These are phyloP conservation scores for Barypeithes pellucidus DNA, from an alignment of 2,888 invertebrate genomes.

Conservation along the genomic window DNA sequence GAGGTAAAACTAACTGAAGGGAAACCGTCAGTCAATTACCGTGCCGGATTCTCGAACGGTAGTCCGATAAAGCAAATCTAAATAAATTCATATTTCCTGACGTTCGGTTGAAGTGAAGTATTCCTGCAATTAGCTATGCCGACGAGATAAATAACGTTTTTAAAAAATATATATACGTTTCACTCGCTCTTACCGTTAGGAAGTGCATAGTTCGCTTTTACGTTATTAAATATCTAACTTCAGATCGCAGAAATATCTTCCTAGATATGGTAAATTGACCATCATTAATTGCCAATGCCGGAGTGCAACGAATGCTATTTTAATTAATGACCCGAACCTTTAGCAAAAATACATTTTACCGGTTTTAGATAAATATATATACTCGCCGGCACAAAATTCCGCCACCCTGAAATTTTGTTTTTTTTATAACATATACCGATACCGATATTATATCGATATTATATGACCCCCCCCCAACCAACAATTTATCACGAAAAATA, in stretches of 20 bases:
- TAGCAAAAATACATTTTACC: conserved; percentile 1
- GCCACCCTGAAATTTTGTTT: too few species aligned
- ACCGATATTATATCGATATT: too few species aligned
- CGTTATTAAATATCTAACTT: conserved; percentile 44
- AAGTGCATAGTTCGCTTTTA: conserved; percentile 17
- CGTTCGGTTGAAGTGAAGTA: conserved; percentile 31
- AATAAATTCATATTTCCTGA: conserved; percentile 38
- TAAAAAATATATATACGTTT: background rate
- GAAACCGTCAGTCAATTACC: conserved; percentile 7
- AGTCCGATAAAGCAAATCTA: conserved; percentile 26
- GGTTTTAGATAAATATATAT: background rate
- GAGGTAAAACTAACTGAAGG: too few species aligned
- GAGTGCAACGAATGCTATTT: conserved; percentile 3
- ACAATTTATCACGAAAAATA: too few species aligned
- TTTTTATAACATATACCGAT: too few species aligned
- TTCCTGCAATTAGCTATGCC: conserved; percentile 26
- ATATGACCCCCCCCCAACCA: too few species aligned
- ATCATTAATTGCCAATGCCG: conserved; percentile 31
- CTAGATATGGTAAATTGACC: conserved; percentile 32
- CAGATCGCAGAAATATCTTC: conserved; percentile 32
- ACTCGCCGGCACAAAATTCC: too few species aligned
- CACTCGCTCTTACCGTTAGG: conserved; percentile 22
- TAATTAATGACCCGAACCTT: background rate
- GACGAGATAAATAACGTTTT: conserved; percentile 13
- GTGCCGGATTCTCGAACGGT: conserved; percentile 32